These are phyloP conservation scores for Pissodes strobi DNA, from an alignment of 1,140 invertebrate species.

Conservation along the genomic window DNA sequence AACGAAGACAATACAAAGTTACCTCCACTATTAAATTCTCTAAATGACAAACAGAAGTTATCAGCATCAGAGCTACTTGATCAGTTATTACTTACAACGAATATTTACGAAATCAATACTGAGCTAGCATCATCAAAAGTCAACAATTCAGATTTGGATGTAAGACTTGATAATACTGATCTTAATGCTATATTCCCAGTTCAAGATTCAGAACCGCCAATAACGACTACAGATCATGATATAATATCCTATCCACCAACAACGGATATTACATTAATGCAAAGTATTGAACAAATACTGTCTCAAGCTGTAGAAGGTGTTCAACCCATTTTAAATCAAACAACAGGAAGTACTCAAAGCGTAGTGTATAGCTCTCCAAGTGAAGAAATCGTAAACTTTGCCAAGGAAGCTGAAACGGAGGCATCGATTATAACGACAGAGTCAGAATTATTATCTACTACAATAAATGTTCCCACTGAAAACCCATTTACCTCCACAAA, in stretches of 20 bases:
- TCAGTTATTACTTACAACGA: conserved; percentile 45
- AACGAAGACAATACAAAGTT: conserved; percentile 3
- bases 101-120: conserved; percentile 50
- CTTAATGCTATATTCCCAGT: neutral
- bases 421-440: conserved; percentile 49
- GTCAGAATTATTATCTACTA: conserved; percentile 7
- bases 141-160: neutral
- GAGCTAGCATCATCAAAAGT: conserved; percentile 30
- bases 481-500: neutral
- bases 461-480: neutral
- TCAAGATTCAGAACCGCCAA: neutral
- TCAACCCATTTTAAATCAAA: conserved; percentile 21
- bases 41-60: conserved; percentile 24
- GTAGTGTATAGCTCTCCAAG: conserved; percentile 34
- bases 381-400: conserved; percentile 54
- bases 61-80: conserved; percentile 37
- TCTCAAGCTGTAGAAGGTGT: conserved; percentile 46
- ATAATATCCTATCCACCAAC: conserved; percentile 13
- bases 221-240: conserved; percentile 18
- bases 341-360: conserved; percentile 32
- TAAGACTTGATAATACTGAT: neutral
- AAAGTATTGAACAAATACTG: conserved; percentile 48
- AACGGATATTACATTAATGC: conserved; percentile 38
- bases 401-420: conserved; percentile 55
- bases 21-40: conserved; percentile 15